Evolutionary conservation across 2,888 invertebrate species (phyloP), one percentile per base, ranked within the genome.

Genomic region (Dryadula phaetusa): DNA sequence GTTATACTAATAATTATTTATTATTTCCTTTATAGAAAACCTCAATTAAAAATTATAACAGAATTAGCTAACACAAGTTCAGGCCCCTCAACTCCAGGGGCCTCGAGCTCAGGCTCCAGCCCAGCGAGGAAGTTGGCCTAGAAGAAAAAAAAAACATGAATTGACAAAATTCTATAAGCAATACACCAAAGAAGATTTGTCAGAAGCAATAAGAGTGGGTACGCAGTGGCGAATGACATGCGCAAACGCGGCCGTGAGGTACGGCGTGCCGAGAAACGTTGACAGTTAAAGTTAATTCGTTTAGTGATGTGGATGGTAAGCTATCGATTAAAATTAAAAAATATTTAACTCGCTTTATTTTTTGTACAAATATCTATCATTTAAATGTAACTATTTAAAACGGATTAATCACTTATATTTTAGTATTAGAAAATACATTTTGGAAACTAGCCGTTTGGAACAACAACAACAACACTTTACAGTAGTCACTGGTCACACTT

Each of bases 191-290:
- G 70, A 76, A 0, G 79, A 80, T 0, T 14, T 88, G 6, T 62
- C 70, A 0, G 67, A 74, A 0, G 80, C 84, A 1, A 5, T 85
- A 0, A 76, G 80, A 0, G 81, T 77, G 0, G 79, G 84, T 0
- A 64, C n/a, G 69, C 0, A 70, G 46, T 0, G 70, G 77, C 0
- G 62, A 67, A 71, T 85, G 76, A 69, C 74, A 0, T 28, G 72
- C 0, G 10, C 34, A 0, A 74, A 79, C 5, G 88, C 88, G 0
- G 66, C 83, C 0, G n/a, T 62, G 1, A 62, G 40, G 0, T 86
- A 75, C 65, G 75, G 79, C 0, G 75, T 88, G 40, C 88, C 88
- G 0, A 74, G 74, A 84, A 69, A 86, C 87, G 0, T 66, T 88
- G 0, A 54, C 67, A 0, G 74, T 74, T 5, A 75, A 75, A 40